Evolutionary conservation across 2,797 vertebrate species (phyloP).

Genomic region (Naso thynnoides): DNA sequence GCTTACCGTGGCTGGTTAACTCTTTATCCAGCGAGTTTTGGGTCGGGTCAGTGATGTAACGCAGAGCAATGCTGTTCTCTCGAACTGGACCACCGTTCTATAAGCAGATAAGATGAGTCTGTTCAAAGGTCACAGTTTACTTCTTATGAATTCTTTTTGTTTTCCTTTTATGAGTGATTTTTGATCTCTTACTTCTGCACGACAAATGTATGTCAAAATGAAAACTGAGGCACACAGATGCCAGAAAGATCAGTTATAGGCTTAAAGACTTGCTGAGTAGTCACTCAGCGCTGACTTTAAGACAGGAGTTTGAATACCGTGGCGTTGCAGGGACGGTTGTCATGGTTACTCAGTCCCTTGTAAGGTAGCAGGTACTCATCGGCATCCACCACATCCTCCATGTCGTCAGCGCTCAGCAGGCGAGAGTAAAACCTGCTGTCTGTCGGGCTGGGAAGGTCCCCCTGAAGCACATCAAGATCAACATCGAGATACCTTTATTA

Average conservation of each 20-base stretch:
- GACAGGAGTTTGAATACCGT: slow-evolving; percentile 33
- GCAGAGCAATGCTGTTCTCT: slow-evolving; percentile 87
- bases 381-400: slow-evolving; percentile 89
- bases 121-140: not conserved
- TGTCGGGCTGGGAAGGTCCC: slow-evolving; percentile 90
- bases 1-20: slow-evolving; percentile 85
- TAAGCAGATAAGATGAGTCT: not conserved
- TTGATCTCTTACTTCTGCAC: not conserved
- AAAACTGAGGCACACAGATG: not conserved
- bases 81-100: slow-evolving; percentile 81
- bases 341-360: slow-evolving; percentile 83
- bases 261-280: not conserved
- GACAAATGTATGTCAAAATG: not conserved
- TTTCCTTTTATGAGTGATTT: not conserved
- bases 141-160: not conserved
- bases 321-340: not conserved
- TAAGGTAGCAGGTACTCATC: slow-evolving; percentile 93
- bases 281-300: not conserved
- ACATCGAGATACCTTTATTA: not conserved
- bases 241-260: too few relatives aligned
- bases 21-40: slow-evolving; percentile 79
- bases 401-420: slow-evolving; percentile 91
- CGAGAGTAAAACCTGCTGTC: slow-evolving; percentile 90
- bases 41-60: slow-evolving; percentile 93
- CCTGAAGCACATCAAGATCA: slow-evolving; percentile 77